A percentile compares a stretch with the other conserved stretches of the same genome.
phyloP scores from a whole-genome alignment of 2,113 vertebrate species.

The Periophthalmus modestus region DNA sequence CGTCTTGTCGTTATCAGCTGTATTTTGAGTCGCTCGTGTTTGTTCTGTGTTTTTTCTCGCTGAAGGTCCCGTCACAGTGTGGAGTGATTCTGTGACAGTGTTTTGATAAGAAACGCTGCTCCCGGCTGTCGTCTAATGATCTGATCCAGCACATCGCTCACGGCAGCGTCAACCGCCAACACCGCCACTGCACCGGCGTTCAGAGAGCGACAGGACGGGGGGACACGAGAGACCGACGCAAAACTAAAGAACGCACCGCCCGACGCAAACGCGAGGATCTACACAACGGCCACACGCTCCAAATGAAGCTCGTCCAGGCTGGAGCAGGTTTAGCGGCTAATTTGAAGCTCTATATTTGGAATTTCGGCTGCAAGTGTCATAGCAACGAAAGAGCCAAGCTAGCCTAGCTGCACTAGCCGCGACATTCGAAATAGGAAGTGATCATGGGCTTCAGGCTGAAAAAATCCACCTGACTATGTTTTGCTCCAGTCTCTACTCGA shows the following conservation, averaged over 20 bases:
- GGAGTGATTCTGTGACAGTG: conserved; percentile 37
- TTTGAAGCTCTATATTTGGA: too few species aligned
- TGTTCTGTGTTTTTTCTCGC: not conserved
- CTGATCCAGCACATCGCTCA: conserved; percentile 8
- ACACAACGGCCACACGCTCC: not conserved
- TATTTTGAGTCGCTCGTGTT: not conserved
- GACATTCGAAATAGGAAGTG: too few species aligned
- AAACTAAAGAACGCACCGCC: not conserved
- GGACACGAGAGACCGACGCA: not conserved
- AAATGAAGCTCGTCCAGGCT: too few species aligned
- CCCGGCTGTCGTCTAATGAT: conserved; percentile 26
- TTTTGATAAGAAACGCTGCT: conserved; percentile 15
- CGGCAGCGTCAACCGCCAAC: conserved; percentile 19
- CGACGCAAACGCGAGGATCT: not conserved
- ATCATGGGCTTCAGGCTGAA: too few species aligned
- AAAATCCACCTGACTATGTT: too few species aligned
- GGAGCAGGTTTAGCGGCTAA: too few species aligned
- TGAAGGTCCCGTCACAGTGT: conserved; percentile 18
- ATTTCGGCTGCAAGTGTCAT: too few species aligned
- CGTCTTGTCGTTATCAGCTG: not conserved
- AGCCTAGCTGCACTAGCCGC: too few species aligned
- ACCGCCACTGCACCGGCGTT: not conserved
- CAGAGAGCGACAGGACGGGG: not conserved
- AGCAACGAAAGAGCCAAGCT: too few species aligned
- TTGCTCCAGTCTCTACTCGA: too few species aligned